phyloP scores from a whole-genome alignment of 2,888 invertebrate genomes.

The Oeneis ivallda region DNA sequence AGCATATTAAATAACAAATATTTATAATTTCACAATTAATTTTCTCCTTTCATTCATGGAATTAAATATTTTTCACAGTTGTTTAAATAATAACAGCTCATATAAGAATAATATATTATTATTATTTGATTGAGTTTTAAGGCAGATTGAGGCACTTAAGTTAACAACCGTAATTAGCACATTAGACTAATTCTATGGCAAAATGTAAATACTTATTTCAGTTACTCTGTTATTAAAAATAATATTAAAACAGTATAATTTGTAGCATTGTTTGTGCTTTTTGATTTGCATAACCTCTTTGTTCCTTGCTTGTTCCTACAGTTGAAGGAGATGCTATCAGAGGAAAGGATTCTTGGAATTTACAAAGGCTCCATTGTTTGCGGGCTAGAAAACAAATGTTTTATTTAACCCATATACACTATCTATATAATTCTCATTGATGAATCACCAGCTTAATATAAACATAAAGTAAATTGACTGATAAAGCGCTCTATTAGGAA shows the following conservation, averaged over 20 bases:
- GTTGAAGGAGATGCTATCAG: constrained; percentile 51
- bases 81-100: constrained; percentile 44
- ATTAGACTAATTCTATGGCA: constrained; percentile 55
- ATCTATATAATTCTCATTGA: constrained; percentile 29
- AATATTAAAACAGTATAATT: constrained; percentile 53
- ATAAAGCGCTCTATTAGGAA: constrained; percentile 47
- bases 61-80: constrained; percentile 42
- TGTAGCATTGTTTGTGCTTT: constrained; percentile 76
- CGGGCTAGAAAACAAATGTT: constrained; percentile 41
- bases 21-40: constrained; percentile 46
- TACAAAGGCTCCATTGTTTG: constrained; percentile 65
- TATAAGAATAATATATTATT: constrained; percentile 45
- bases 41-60: constrained; percentile 39
- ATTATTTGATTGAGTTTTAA: constrained; percentile 54
- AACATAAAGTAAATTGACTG: constrained; percentile 33
- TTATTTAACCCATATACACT: constrained; percentile 33
- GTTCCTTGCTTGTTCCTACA: constrained; percentile 54
- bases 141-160: constrained; percentile 72
- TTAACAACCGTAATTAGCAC: constrained; percentile 42
- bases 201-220: constrained; percentile 55
- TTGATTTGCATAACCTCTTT: constrained; percentile 60
- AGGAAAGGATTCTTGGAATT: constrained; percentile 77
- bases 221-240: constrained; percentile 51
- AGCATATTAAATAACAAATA: constrained; percentile 51
- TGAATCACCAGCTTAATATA: constrained; percentile 36